A percentile compares a stretch with the other conserved stretches of the same genome.
These are phyloP conservation scores for Neoaliturus tenellus DNA, from an alignment of 2,888 invertebrate species.

Conservation along the genomic window DNA sequence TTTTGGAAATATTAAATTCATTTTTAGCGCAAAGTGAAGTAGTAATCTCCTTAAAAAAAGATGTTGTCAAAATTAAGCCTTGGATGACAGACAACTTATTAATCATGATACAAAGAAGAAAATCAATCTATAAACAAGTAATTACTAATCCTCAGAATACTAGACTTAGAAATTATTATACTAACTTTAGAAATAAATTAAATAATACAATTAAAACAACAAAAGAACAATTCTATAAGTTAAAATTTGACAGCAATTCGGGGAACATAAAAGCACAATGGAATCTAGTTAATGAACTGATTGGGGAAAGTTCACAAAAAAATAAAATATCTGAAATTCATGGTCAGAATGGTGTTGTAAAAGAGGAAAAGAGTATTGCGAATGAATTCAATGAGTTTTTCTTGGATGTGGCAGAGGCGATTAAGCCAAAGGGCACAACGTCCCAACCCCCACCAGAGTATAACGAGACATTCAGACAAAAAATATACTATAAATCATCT, in stretches of 20 bases:
- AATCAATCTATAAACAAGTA: neutral
- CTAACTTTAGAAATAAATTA: neutral
- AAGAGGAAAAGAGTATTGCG: too few relatives aligned
- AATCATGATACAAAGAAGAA: neutral
- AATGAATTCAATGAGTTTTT: too few relatives aligned
- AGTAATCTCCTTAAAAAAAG: neutral
- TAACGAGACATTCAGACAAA: too few relatives aligned
- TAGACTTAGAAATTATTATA: neutral
- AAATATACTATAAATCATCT: too few relatives aligned
- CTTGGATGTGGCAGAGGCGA: too few relatives aligned
- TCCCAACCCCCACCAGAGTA: too few relatives aligned
- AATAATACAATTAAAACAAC: neutral
- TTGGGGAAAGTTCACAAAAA: too few relatives aligned
- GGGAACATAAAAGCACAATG: too few relatives aligned
- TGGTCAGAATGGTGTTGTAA: too few relatives aligned
- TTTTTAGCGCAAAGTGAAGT: neutral
- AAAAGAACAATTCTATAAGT: neutral
- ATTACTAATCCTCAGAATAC: neutral
- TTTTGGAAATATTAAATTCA: neutral
- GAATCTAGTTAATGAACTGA: too few relatives aligned
- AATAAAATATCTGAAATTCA: too few relatives aligned
- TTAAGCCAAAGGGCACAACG: too few relatives aligned
- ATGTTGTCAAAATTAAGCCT: neutral
- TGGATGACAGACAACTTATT: neutral
- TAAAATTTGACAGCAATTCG: neutral